Evolutionary conservation across 2,797 vertebrate species (phyloP), one percentile per base, ranked within the genome.

Genomic region (Lophius americanus): DNA sequence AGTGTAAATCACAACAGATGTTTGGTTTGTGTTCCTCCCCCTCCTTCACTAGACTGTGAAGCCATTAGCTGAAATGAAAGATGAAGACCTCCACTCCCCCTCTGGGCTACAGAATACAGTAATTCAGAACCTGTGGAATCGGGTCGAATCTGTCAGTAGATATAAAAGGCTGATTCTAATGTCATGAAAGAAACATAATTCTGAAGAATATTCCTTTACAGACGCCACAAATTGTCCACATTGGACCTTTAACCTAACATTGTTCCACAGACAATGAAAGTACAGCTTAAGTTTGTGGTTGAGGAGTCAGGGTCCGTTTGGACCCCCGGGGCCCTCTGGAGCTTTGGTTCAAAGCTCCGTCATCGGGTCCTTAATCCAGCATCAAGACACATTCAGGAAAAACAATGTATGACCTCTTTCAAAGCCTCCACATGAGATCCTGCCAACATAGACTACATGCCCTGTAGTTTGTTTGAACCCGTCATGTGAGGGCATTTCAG

Each of bases 351-450:
- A 43, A 36, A 60, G 49, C 44, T 57, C 37, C 13, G 50, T 90
- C 83, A 89, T 68, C 1, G 38, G 89, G 81, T 76, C 89, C 41
- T 53, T 36, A 60, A 43, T 61, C 70, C 74, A 79, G 75, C 70
- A 75, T 60, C 43, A n/a, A 57, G n/a, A 51, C 64, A 79, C 70
- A 68, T 73, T 75, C 70, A 75, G 59, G 41, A 12, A 57, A 80
- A 76, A 61, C 13, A 42, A 63, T 35, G 53, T n/a, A 62, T 10
- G 6, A 67, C 49, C 51, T 35, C 51, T 52, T 69, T 55, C 8
- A 37, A 69, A 69, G 46, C 52, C 7, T 46, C 33, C 14, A 66
- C 37, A 70, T 48, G 6, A 14, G n/a, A 14, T 73, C 59, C 62
- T 66, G 74, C 60, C 39, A 53, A 68, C 49, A 51, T 61, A 51